Percentiles rank a stretch among this genome's conserved stretches.
These are phyloP conservation scores for Adelges cooleyi DNA, from an alignment of 1,140 invertebrate genomes.

Conservation along the genomic window DNA sequence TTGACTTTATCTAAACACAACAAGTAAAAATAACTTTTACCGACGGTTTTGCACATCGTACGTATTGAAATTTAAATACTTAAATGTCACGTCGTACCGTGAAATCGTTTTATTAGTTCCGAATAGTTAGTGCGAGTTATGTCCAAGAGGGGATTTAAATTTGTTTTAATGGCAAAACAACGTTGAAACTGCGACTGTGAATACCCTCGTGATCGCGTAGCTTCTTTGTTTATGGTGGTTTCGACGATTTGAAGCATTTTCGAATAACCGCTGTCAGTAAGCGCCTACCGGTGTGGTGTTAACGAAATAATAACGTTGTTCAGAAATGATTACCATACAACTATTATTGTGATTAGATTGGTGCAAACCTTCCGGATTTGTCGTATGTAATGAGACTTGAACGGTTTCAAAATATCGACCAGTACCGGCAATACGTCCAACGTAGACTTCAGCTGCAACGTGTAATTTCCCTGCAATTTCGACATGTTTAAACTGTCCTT, in stretches of 20 bases:
- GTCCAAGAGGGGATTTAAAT: slow-evolving; percentile 62
- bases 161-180: slow-evolving; percentile 70
- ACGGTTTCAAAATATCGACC: slow-evolving; percentile 34
- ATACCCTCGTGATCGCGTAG: slow-evolving; percentile 54
- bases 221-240: slow-evolving; percentile 59
- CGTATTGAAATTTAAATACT: neutral
- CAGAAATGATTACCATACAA: neutral
- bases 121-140: slow-evolving; percentile 63
- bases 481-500: slow-evolving; percentile 48
- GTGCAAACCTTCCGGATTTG: slow-evolving; percentile 6
- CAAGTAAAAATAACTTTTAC: neutral
- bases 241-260: slow-evolving; percentile 52
- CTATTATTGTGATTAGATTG: neutral
- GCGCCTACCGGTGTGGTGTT: slow-evolving; percentile 35
- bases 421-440: slow-evolving; percentile 59
- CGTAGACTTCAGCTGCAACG: slow-evolving; percentile 64
- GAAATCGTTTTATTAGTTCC: slow-evolving; percentile 65
- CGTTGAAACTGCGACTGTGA: slow-evolving; percentile 57
- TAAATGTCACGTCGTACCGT: slow-evolving; percentile 45
- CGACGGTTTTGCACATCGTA: neutral
- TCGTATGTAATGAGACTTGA: neutral
- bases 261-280: slow-evolving; percentile 42
- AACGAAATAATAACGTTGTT: neutral
- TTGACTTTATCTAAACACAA: slow-evolving; percentile 42
- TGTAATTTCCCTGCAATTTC: slow-evolving; percentile 67